Percentiles rank a stretch among this genome's conserved stretches.
Conservation (phyloP, 1,140 invertebrate genomes). For the Tetramorium alpestre region DNA sequence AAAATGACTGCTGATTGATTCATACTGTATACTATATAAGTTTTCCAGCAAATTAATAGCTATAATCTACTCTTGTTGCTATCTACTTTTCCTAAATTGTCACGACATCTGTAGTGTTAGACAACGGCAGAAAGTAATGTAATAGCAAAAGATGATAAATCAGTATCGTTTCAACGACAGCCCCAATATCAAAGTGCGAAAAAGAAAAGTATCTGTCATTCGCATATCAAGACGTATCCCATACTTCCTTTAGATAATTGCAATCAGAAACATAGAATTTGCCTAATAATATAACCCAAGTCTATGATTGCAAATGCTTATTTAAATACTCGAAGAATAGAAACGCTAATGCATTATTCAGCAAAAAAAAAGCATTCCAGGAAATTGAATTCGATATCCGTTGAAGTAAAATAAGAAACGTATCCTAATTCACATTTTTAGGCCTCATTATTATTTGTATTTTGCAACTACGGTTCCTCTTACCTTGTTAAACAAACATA, state of each 20-base stretch:
- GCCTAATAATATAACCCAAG: background rate
- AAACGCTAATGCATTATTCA: conserved; percentile 29
- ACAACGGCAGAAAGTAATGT: background rate
- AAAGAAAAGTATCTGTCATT: conserved; percentile 8
- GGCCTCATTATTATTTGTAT: background rate
- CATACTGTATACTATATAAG: background rate
- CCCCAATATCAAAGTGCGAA: background rate
- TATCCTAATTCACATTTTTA: background rate
- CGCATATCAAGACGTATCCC: background rate
- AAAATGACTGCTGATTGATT: background rate
- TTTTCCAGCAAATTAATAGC: background rate
- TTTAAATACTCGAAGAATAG: conserved; percentile 53
- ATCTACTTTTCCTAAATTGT: background rate
- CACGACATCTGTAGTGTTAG: too few relatives aligned
- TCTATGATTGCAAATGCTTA: background rate
- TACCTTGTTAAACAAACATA: too few relatives aligned
- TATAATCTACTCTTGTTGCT: background rate
- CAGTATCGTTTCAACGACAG: background rate
- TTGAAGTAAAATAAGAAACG: background rate
- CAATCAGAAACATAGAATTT: background rate
- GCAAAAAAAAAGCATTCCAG: background rate
- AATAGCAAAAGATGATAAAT: background rate
- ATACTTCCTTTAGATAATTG: background rate
- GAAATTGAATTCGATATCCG: background rate
- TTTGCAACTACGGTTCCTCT: background rate